Percentiles rank a stretch among this genome's conserved stretches.
These are phyloP conservation scores for Chalcis sispes DNA, from an alignment of 2,888 invertebrate species.

Conservation along the genomic window DNA sequence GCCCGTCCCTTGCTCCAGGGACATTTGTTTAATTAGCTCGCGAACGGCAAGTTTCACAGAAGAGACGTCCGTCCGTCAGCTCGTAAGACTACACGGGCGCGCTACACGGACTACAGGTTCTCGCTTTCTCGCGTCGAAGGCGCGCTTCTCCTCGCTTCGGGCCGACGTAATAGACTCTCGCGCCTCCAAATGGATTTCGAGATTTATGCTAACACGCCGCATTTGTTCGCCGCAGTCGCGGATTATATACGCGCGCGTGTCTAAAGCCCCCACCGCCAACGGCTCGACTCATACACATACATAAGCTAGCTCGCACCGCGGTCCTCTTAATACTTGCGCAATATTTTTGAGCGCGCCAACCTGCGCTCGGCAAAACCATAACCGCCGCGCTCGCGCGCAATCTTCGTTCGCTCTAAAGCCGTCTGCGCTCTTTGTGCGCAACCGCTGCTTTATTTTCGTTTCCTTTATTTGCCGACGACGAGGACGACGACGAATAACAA, in stretches of 20 bases:
- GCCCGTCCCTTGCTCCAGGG: slow-evolving; percentile 51
- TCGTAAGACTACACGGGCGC: slow-evolving; percentile 35
- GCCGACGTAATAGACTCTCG: slow-evolving; percentile 71
- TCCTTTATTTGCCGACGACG: no score
- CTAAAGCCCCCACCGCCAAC: slow-evolving; percentile 56
- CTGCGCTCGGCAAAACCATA: slow-evolving; percentile 38
- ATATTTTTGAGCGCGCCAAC: slow-evolving; percentile 43
- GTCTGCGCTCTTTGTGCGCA: slow-evolving; percentile 33
- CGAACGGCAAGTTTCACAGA: slow-evolving; percentile 61
- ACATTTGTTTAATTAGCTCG: slow-evolving; percentile 74
- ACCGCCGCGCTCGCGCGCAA: slow-evolving; percentile 40
- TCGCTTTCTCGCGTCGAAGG: slow-evolving; percentile 39
- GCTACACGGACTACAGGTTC: background rate
- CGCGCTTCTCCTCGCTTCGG: slow-evolving; percentile 57
- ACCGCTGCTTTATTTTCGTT: slow-evolving; percentile 45
- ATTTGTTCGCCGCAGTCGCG: slow-evolving; percentile 70
- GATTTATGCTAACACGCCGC: slow-evolving; percentile 76
- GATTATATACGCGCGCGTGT: slow-evolving; percentile 63
- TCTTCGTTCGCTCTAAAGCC: slow-evolving; percentile 47
- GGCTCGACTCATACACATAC: slow-evolving; percentile 5
- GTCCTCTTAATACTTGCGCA: slow-evolving; percentile 53
- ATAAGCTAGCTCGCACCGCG: background rate
- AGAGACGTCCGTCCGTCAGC: slow-evolving; percentile 62
- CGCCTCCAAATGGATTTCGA: slow-evolving; percentile 75
- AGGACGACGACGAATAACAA: slow-evolving; percentile 27